Evolutionary conservation across 2,888 invertebrate genomes (phyloP), one percentile per base, ranked within the genome.

Genomic region (Tolmerus cingulatus): DNA sequence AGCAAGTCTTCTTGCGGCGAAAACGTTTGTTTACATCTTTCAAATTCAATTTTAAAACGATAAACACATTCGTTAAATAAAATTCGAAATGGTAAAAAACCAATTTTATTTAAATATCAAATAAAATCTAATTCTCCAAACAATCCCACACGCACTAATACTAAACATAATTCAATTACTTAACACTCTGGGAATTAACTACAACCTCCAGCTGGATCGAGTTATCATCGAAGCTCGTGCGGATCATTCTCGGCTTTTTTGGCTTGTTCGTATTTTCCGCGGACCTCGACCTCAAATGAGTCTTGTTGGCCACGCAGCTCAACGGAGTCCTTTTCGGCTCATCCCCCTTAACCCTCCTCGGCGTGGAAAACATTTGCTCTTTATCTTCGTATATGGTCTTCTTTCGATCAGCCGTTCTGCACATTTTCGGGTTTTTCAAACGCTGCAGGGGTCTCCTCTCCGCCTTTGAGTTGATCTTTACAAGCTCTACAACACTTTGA

Each of bases 281-380:
- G 5, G 88, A 88, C 74, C 87, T 88, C 0, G 87, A 88, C 19
- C 88, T 81, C n/a, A 87, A 43, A 46, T 88, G 87, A 0, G 88
- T 23, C 51, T 87, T 88, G 55, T 88, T 89, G 0, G 82, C 88
- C 9, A 89, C 87, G 74, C 89, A 89, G 27, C 88, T 81, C 3
- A 89, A 19, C 7, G 89, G 89, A 30, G 89, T 89, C 5, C 89
- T 77, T 66, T 87, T 88, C 14, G 7, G 14, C 8, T 12, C 16
- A 23, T 19, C n/a, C 12, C 12, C 46, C 37, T 37, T 46, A 57
- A 30, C 82, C 19, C 66, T 82, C 14, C 87, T 87, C 14, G 88
- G 87, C 9, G 79, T 87, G 3, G 86, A 51, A 46, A 34, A 51
- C 2, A 79, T 23, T 34, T 84, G 82, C 34, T 82, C 85, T 14